Conservation (phyloP, 2,888 invertebrate genomes). For the Tenthredo notha region DNA sequence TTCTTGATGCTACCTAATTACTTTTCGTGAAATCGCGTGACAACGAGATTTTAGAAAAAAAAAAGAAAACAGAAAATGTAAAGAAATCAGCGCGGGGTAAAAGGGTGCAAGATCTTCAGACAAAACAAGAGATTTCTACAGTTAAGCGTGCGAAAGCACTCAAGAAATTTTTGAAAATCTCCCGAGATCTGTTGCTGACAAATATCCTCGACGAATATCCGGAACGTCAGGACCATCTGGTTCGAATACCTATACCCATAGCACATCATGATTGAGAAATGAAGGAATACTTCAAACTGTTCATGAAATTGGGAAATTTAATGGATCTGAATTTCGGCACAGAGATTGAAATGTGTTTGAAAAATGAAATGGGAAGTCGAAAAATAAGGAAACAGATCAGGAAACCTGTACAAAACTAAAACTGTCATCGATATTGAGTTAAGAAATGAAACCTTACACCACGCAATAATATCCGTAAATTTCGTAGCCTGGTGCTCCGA, state of each 20-base stretch:
- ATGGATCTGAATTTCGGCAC: not conserved
- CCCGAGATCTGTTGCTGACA: slow-evolving; percentile 26
- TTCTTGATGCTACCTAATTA: not conserved
- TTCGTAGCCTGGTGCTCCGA: not conserved
- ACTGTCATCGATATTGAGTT: slow-evolving; percentile 25
- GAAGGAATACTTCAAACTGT: slow-evolving; percentile 18
- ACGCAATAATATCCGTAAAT: slow-evolving; percentile 14
- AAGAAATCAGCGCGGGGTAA: not conserved
- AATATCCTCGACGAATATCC: slow-evolving; percentile 34
- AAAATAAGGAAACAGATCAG: not conserved
- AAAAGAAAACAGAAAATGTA: not conserved
- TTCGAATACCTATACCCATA: not conserved
- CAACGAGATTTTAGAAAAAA: not conserved
- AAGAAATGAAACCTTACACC: slow-evolving; percentile 26
- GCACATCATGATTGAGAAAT: slow-evolving; percentile 19
- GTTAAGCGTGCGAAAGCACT: not conserved
- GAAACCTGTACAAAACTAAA: not conserved
- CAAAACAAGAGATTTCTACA: slow-evolving; percentile 14
- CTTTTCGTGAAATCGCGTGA: not conserved
- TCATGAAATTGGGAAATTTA: slow-evolving; percentile 32
- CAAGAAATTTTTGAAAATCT: slow-evolving; percentile 11
- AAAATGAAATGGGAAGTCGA: not conserved
- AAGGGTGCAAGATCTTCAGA: not conserved
- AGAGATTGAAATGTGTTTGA: slow-evolving; percentile 1
- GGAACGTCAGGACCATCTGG: slow-evolving; percentile 20